These are phyloP conservation scores for Paracyclopina nana DNA, from an alignment of 1,140 invertebrate species.

Conservation along the genomic window DNA sequence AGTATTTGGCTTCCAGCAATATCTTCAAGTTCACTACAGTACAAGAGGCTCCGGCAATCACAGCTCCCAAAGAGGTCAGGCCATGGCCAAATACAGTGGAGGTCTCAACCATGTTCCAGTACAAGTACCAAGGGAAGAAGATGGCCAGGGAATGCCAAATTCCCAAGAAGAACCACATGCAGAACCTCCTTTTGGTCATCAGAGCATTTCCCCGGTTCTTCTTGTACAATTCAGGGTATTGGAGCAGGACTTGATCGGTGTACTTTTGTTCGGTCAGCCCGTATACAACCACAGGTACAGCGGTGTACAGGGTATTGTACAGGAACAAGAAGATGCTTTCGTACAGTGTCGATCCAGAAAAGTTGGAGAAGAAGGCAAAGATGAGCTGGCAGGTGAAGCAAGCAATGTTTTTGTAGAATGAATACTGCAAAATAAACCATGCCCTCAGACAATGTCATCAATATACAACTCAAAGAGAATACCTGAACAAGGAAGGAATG, in stretches of 20 bases:
- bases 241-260: conserved; percentile 35
- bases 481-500: conserved; percentile 46
- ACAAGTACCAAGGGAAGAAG: conserved; percentile 32
- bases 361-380: conserved; percentile 32
- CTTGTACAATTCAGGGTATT: conserved; percentile 44
- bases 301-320: conserved; percentile 52
- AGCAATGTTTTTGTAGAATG: conserved; percentile 65
- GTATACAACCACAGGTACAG: conserved; percentile 43
- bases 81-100: conserved; percentile 28
- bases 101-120: conserved; percentile 27
- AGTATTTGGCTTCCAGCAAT: conserved; percentile 38
- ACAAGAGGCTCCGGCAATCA: conserved; percentile 30
- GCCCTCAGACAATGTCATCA: not conserved
- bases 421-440: too few relatives aligned
- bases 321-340: conserved; percentile 48
- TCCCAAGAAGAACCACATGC: conserved; percentile 36
- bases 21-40: conserved; percentile 34
- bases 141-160: conserved; percentile 35
- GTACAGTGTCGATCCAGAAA: conserved; percentile 38
- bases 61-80: conserved; percentile 29
- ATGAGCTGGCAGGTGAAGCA: conserved; percentile 37
- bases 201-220: conserved; percentile 40
- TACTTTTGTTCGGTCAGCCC: conserved; percentile 51
- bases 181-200: conserved; percentile 40
- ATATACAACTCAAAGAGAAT: not conserved